Conservation (phyloP, 2,113 vertebrate genomes). For the Corythaixoides concolor region DNA sequence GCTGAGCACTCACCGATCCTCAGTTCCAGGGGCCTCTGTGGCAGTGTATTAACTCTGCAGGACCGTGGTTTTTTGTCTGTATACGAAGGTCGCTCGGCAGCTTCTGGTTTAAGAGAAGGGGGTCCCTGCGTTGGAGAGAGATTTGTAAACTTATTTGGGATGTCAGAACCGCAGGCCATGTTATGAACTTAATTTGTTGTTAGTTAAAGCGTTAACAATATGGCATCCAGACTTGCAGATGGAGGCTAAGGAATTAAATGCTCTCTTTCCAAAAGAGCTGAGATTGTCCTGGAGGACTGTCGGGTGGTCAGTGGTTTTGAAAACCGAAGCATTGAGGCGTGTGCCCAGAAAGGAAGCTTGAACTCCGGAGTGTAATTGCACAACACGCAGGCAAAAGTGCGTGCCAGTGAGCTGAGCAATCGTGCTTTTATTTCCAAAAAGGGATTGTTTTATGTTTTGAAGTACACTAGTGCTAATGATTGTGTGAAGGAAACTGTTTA, state of each 20-base stretch:
- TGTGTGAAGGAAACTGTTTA: not conserved
- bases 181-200: not conserved
- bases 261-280: not conserved
- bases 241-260: not conserved
- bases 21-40: not conserved
- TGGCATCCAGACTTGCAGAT: not conserved
- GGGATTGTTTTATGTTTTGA: not conserved
- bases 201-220: not conserved
- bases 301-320: not conserved
- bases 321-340: rapidly evolving
- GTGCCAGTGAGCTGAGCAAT: not conserved
- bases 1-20: rapidly evolving
- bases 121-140: not conserved
- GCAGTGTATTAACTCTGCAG: rapidly evolving
- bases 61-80: rapidly evolving
- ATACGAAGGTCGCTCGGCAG: not conserved
- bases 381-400: rapidly evolving
- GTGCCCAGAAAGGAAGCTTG: not conserved
- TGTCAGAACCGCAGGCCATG: not conserved
- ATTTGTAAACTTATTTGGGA: not conserved
- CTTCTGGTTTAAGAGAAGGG: not conserved
- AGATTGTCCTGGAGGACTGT: not conserved
- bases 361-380: not conserved
- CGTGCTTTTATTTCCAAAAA: not conserved
- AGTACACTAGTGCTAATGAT: not conserved